Evolutionary conservation across 2,888 invertebrate genomes (phyloP).

Genomic region (Athetis lepigone): DNA sequence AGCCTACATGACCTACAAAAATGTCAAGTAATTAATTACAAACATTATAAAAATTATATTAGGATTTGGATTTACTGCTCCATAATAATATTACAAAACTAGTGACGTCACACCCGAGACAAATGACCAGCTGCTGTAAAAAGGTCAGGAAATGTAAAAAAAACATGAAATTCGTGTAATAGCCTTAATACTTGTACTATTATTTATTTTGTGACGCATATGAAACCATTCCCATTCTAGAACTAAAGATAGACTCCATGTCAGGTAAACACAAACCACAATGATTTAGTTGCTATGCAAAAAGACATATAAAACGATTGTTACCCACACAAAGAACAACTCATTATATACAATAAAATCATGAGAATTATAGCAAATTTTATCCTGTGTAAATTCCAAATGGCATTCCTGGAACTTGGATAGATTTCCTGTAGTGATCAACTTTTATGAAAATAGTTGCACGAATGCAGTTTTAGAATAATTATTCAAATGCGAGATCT

Average conservation of each 20-base stretch:
- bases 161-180: too few species aligned
- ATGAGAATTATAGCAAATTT: slow-evolving; percentile 28
- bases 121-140: too few species aligned
- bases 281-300: slow-evolving; percentile 14
- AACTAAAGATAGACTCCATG: not conserved
- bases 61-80: too few species aligned
- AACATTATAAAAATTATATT: too few species aligned
- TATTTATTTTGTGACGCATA: slow-evolving; percentile 2
- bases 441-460: slow-evolving; percentile 21
- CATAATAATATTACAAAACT: too few species aligned
- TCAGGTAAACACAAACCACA: slow-evolving; percentile 43
- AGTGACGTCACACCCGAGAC: too few species aligned
- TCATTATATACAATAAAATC: slow-evolving; percentile 11
- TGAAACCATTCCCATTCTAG: slow-evolving; percentile 4
- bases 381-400: slow-evolving; percentile 55
- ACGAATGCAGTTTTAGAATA: slow-evolving; percentile 4
- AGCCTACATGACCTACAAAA: too few species aligned
- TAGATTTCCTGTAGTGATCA: slow-evolving; percentile 32
- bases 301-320: not conserved
- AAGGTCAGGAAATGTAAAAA: too few species aligned
- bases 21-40: too few species aligned
- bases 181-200: too few species aligned
- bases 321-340: not conserved
- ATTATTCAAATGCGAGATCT: not conserved
- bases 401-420: slow-evolving; percentile 33